A percentile compares a stretch with the other conserved stretches of the same genome.
Conservation (phyloP, 2,113 vertebrate genomes). For the Lamprologus ornatipinnis region DNA sequence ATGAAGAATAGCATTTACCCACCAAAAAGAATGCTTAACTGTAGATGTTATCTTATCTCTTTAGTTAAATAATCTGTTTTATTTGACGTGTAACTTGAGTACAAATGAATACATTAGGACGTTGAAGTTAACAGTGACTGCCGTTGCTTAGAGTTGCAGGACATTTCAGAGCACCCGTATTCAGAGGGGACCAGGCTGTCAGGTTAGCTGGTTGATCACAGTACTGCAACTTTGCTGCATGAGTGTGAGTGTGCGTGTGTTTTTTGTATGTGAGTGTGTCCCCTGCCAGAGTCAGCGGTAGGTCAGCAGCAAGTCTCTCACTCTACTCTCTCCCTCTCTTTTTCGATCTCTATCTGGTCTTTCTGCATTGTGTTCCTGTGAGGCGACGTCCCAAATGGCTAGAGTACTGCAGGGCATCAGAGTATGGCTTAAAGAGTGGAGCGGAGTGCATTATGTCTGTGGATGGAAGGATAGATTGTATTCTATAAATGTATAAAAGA, state of each 20-base stretch:
- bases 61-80: not conserved
- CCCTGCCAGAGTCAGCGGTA: not conserved
- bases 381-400: conserved; percentile 34
- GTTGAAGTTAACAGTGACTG: conserved; percentile 50
- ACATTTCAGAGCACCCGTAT: conserved; percentile 63
- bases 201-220: conserved; percentile 63
- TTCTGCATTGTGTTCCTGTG: conserved; percentile 56
- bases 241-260: conserved; percentile 28
- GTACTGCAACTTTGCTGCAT: conserved; percentile 54
- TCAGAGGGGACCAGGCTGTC: conserved; percentile 58
- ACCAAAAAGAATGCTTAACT: not conserved
- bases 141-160: conserved; percentile 72
- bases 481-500: not conserved
- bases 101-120: not conserved
- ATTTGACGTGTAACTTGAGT: not conserved
- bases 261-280: not conserved
- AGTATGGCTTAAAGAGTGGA: conserved; percentile 63
- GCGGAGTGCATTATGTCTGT: conserved; percentile 64
- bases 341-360: conserved; percentile 16
- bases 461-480: conserved; percentile 47
- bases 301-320: conserved; percentile 8
- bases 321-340: not conserved
- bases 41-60: not conserved
- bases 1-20: not conserved
- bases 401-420: conserved; percentile 45